Base-by-base conservation (phyloP, 2,797 vertebrate species). In the Cirrhinus mrigala region DNA sequence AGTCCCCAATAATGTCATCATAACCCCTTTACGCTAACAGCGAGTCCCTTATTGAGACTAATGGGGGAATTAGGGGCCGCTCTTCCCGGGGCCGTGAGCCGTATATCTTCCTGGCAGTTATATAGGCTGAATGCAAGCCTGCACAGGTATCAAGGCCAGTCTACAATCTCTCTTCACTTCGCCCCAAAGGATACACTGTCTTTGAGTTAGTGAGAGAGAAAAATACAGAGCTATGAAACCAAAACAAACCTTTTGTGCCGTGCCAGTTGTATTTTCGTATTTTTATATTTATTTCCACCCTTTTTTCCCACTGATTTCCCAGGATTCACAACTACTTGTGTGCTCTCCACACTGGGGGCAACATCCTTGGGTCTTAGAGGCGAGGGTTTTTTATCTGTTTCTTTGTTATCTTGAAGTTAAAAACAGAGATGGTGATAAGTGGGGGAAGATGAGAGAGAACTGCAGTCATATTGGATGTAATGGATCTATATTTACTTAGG, bases 11-110 rank as follows among this genome's bases (percentile, higher is more conserved):
- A 89, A 87, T 78, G 40, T 78, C 81, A 84, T 83, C 84, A 27
- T 71, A 81, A 83, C 69, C 71, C 70, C 58, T 50, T 62, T 71
- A 82, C 68, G 73, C 87, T 87, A 60, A 74, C 56, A 86, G 90
- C 83, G 73, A 86, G 87, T 69, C 76, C 83, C 87, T 90, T 91
- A 92, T 91, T 91, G 89, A 91, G 90, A 92, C 89, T 92, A 91
- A 91, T 91, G 89, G 87, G 81, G 79, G 85, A 91, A 90, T 91
- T 90, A 90, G 88, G 84, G 84, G 73, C 40, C 37, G 54, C 56
- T 81, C 85, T 86, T 82, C 89, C 75, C 69, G 85, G 81, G 68
- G 56, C 73, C 33, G 58, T 80, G 77, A 77, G 69, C 70, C 70
- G 75, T 89, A 79, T 58, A 86, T 89, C 86, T 88, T 86, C 44